Base-by-base conservation (phyloP, 2,888 invertebrate species). In the Meteorus cinctellus region DNA sequence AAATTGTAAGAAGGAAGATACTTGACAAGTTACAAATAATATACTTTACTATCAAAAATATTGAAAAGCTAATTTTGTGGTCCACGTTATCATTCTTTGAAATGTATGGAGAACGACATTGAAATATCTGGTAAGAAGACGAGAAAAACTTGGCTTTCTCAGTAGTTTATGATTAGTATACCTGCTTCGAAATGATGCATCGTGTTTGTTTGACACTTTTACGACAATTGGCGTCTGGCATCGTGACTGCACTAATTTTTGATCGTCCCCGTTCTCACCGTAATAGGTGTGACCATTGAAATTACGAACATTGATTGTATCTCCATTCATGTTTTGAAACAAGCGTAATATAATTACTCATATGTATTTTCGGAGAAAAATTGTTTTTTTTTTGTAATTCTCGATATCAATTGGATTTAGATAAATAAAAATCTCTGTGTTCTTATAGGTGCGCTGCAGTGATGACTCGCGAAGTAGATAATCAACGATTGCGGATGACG, bases 101-200 rank as follows among this genome's bases (percentile, higher is more conserved):
- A 10, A 55, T 24, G n/a, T 55, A 24, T 55, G 8, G 19, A 19
- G 19, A 55, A 4, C 2, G 2, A n/a, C 12, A 69, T 34, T 48
- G 24, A 1, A 27, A 1, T 48, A n/a, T 4, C 8, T 24, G 16
- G 24, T 24, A 34, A 24, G 8, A 41, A 4, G 12, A 41, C 8
- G 41, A 2, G 12, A 41, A 41, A 41, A 19, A n/a, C 3, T n/a
- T 62, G 3, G 6, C 16, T n/a, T n/a, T 65, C 36, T 41, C 36
- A 65, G 36, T 24, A 24, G 36, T 31, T 63, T 16, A n/a, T 36
- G 24, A 65, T 65, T 19, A 36, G 45, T 29, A 60, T 86, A 87
- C 87, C 87, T 87, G 85, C 83, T 86, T 77, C 85, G 82, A 29
- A 86, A 77, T 5, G 86, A 86, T 14, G 82, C 60, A 77, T 82